Conservation (phyloP, 2,797 vertebrate species). For the Lithobates pipiens region DNA sequence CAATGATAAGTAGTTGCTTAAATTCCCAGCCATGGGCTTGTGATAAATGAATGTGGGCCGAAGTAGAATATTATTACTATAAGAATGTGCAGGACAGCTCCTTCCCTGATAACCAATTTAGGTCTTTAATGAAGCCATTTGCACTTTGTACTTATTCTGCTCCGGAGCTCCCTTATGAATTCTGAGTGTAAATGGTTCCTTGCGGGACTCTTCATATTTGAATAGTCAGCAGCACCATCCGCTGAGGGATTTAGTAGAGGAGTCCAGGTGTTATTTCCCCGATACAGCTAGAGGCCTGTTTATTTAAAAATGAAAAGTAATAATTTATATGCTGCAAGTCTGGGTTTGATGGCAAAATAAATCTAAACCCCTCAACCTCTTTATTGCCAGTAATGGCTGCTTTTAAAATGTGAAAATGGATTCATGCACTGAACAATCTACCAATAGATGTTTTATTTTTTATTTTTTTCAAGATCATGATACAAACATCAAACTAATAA, state of each 20-base stretch:
- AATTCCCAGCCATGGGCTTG: conserved; percentile 53
- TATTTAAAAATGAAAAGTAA: conserved; percentile 4
- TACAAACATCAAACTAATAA: too few relatives aligned
- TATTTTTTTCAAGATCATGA: too few relatives aligned
- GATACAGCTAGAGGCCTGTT: background rate
- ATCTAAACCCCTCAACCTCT: too few relatives aligned
- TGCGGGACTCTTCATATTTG: conserved; percentile 24
- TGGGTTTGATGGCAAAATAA: too few relatives aligned
- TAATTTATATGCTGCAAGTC: too few relatives aligned
- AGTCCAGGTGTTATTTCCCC: conserved; percentile 27
- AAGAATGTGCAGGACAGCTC: conserved; percentile 48
- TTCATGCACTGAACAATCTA: too few relatives aligned
- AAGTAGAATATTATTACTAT: conserved; percentile 50
- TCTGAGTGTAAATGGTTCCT: conserved; percentile 43
- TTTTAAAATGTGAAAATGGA: too few relatives aligned
- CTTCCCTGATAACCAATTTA: conserved; percentile 43
- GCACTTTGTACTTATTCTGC: conserved; percentile 58
- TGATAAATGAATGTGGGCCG: conserved; percentile 43
- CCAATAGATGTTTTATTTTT: too few relatives aligned
- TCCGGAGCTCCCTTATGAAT: conserved; percentile 42
- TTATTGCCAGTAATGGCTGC: too few relatives aligned
- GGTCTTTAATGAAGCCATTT: conserved; percentile 60
- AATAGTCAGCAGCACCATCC: conserved; percentile 40
- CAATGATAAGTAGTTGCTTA: conserved; percentile 54
- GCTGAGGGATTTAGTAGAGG: conserved; percentile 12